Conservation (phyloP, 1,140 invertebrate genomes). For the Nasonia vitripennis region DNA sequence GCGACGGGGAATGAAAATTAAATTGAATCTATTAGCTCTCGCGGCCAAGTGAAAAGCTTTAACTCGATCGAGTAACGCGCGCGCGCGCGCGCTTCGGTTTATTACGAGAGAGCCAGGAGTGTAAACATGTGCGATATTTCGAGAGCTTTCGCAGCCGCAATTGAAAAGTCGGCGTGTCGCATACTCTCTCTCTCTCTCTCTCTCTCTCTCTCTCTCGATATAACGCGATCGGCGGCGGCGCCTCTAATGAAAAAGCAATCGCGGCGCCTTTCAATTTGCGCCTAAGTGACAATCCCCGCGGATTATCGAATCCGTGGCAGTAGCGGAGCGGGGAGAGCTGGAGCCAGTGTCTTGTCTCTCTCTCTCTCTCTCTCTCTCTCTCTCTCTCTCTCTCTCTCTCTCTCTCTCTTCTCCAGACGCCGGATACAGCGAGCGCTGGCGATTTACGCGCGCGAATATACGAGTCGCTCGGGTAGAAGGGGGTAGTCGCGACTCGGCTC, state of each 20-base stretch:
- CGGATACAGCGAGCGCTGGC: neutral
- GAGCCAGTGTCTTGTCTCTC: constrained; percentile 9
- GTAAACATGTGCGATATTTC: neutral
- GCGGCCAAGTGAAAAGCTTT: neutral
- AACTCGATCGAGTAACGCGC: neutral
- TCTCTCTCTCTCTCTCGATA: too few relatives aligned
- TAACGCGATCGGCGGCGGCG: constrained; percentile 22
- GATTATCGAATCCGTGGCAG: constrained; percentile 54
- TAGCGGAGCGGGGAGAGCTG: constrained; percentile 49
- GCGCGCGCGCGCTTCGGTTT: neutral
- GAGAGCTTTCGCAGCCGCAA: too few relatives aligned
- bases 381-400: neutral
- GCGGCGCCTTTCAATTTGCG: constrained; percentile 56
- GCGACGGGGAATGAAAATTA: neutral
- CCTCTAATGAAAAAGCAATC: constrained; percentile 55
- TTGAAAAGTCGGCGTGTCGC: too few relatives aligned
- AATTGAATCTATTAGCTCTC: neutral
- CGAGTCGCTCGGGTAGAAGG: neutral
- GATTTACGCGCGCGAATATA: neutral
- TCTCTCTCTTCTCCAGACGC: neutral
- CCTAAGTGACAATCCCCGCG: constrained; percentile 58
- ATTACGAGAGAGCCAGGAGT: neutral
- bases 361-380: neutral
- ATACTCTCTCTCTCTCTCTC: too few relatives aligned
- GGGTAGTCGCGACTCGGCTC: constrained; percentile 6